These are phyloP conservation scores for Synanceia verrucosa DNA, from an alignment of 2,797 vertebrate genomes.

Conservation along the genomic window DNA sequence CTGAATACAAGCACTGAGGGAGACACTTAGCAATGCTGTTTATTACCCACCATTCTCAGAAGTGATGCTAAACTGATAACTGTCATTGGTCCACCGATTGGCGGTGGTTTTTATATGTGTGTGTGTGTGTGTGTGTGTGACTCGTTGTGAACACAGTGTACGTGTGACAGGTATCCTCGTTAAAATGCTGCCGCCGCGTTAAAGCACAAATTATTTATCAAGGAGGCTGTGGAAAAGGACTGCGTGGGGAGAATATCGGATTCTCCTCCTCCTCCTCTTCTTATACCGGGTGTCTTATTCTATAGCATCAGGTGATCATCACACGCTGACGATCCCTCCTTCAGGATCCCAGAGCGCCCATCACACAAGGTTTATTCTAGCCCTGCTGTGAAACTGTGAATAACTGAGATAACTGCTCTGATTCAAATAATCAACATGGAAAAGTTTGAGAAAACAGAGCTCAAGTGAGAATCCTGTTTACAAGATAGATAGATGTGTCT, in stretches of 20 bases:
- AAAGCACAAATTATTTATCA: conserved; percentile 82
- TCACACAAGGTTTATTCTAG: conserved; percentile 44
- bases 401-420: conserved; percentile 40
- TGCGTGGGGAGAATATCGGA: conserved; percentile 75
- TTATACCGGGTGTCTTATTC: conserved; percentile 42
- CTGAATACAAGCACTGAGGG: conserved; percentile 70
- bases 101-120: conserved; percentile 2
- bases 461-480: too few relatives aligned
- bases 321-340: conserved; percentile 40
- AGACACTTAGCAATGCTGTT: conserved; percentile 78
- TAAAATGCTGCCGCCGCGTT: conserved; percentile 73
- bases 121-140: conserved; percentile 1
- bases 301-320: conserved; percentile 53
- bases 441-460: too few relatives aligned
- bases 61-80: conserved; percentile 72
- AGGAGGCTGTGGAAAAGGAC: conserved; percentile 65
- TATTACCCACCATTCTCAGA: conserved; percentile 74
- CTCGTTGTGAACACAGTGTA: conserved; percentile 35
- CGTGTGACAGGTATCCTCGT: conserved; percentile 73
- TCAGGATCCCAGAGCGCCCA: conserved; percentile 19
- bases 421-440: too few relatives aligned
- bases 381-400: conserved; percentile 43
- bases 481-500: too few relatives aligned
- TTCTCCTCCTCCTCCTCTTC: conserved; percentile 47
- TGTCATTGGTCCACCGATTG: conserved; percentile 51